A percentile compares a stretch with the other conserved stretches of the same genome.
These are phyloP conservation scores for Chrosomus eos DNA, from an alignment of 2,797 vertebrate genomes.

Conservation along the genomic window DNA sequence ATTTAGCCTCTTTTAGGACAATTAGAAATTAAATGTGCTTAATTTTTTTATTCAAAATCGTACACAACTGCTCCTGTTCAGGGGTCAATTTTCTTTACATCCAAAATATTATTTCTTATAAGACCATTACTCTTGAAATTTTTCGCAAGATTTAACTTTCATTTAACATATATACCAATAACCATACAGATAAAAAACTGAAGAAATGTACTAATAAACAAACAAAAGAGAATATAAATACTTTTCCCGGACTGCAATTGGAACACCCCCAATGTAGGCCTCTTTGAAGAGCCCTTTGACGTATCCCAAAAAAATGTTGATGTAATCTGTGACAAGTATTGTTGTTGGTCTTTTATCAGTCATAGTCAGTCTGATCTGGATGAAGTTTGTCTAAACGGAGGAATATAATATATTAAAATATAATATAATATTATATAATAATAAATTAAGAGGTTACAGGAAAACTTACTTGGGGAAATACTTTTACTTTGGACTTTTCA, in stretches of 20 bases:
- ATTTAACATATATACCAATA: background rate
- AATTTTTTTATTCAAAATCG: background rate
- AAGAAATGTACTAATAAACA: background rate
- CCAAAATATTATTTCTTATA: background rate
- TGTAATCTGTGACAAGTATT: background rate
- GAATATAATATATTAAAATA: background rate
- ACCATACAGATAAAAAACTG: background rate
- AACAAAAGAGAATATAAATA: conserved; percentile 63
- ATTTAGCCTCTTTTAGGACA: background rate
- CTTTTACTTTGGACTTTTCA: conserved; percentile 51
- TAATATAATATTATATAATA: background rate
- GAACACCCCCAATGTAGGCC: conserved; percentile 86
- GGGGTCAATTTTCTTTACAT: background rate
- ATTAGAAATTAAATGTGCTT: background rate
- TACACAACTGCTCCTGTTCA: background rate
- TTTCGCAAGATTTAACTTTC: background rate
- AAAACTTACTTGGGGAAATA: conserved; percentile 68
- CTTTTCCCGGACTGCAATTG: conserved; percentile 77
- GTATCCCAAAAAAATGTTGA: conserved; percentile 45
- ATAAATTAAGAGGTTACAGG: background rate
- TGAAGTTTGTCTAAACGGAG: conserved; percentile 38
- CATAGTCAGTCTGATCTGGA: conserved; percentile 36
- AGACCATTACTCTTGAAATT: background rate
- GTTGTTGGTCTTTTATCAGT: background rate
- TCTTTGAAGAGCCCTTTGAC: conserved; percentile 52